A percentile compares a stretch with the other conserved stretches of the same genome.
These are phyloP conservation scores for Pteropus rufus DNA, from an alignment of 2,797 vertebrate genomes.

Conservation along the genomic window DNA sequence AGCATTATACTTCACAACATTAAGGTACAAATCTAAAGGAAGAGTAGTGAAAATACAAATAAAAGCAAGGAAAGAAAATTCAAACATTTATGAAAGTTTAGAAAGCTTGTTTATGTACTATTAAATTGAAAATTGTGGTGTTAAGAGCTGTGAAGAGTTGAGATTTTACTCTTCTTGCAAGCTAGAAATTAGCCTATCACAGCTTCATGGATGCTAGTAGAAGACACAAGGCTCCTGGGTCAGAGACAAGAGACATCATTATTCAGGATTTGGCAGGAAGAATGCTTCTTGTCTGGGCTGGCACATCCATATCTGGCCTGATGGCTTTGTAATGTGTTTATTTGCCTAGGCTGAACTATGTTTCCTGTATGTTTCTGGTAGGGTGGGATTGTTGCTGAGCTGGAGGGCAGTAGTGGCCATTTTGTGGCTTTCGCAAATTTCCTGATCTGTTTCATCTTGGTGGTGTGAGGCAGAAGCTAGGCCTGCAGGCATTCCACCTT, in stretches of 20 bases:
- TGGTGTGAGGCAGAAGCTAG: neutral
- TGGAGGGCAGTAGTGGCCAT: neutral
- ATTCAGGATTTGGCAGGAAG: neutral
- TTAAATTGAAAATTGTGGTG: neutral
- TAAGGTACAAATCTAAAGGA: neutral
- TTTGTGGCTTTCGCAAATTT: neutral
- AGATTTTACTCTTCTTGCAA: neutral
- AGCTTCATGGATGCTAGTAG: neutral
- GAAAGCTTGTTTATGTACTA: neutral
- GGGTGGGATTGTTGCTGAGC: neutral
- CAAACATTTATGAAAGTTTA: neutral
- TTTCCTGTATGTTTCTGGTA: neutral
- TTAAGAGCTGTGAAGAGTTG: neutral
- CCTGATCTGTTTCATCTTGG: neutral
- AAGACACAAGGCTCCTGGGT: neutral
- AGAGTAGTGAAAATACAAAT: neutral
- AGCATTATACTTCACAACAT: neutral
- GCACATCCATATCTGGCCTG: neutral
- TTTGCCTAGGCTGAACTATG: neutral
- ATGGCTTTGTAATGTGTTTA: neutral
- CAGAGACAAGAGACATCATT: neutral
- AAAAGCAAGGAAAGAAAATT: neutral
- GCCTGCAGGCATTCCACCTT: neutral
- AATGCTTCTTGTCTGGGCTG: neutral
- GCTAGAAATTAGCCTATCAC: neutral